These are phyloP conservation scores for Chiropotes sagulatus DNA, from an alignment of 2,797 vertebrate species.

Conservation along the genomic window DNA sequence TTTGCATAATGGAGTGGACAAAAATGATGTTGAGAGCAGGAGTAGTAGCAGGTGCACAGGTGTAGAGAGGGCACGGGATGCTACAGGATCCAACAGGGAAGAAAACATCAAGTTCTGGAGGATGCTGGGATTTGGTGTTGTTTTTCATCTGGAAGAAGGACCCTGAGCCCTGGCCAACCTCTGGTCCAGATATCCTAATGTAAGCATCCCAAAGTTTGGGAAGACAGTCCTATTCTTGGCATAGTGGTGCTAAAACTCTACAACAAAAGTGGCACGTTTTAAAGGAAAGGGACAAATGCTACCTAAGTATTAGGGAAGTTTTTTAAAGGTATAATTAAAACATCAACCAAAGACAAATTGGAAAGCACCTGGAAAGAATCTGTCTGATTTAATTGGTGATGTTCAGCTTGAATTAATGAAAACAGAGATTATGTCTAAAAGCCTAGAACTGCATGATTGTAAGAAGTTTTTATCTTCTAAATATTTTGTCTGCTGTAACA, in stretches of 20 bases:
- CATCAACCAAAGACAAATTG: conserved; percentile 62
- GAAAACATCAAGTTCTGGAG: neutral
- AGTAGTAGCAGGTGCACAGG: rapidly evolving
- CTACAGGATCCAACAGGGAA: neutral
- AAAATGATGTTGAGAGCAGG: neutral
- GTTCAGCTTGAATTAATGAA: conserved; percentile 55
- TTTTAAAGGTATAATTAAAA: conserved; percentile 55
- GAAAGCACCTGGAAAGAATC: conserved; percentile 50
- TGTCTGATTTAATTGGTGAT: conserved; percentile 47
- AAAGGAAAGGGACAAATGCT: conserved; percentile 34
- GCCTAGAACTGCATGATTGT: neutral
- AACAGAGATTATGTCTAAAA: conserved; percentile 55
- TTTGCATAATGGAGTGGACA: neutral
- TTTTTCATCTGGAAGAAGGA: neutral
- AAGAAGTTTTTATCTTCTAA: conserved; percentile 28
- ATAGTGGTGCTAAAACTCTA: neutral
- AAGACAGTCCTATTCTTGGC: neutral
- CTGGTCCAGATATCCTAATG: neutral
- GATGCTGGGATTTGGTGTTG: neutral
- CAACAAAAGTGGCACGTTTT: conserved; percentile 2
- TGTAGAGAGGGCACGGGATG: neutral
- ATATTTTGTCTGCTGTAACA: conserved; percentile 33
- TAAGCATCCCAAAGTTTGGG: neutral
- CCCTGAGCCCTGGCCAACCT: neutral
- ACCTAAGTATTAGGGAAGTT: conserved; percentile 35